Base-by-base conservation (phyloP, 2,797 vertebrate genomes). In the Hippocampus kuda region DNA sequence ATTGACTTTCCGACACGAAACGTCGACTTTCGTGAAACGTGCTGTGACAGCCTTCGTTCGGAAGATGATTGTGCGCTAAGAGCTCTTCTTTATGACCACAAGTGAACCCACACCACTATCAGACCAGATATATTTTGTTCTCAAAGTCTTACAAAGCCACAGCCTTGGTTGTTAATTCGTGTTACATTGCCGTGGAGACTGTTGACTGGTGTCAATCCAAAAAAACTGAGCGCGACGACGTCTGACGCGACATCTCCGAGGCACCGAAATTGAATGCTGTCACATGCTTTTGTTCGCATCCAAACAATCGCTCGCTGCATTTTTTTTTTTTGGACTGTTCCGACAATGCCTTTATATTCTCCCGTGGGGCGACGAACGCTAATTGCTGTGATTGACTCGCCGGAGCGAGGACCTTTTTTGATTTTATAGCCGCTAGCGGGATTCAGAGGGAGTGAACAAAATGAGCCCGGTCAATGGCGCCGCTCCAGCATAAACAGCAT, bases 401-500 rank as follows among this genome's bases (percentile, higher is more conserved):
- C 30, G 26, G 13, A 13, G 56, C n/a, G 53, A 56, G 9, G 16
- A 41, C 22, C 1, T 64, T 18, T 60, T 65, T 65, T 65, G 5
- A 42, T 34, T 13, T 63, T 42, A n/a, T 64, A 22, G 38, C 24
- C 61, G 38, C 10, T 64, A 4, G 62, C 42, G n/a, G 62, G 41
- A 64, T 44, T 13, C 44, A 44, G 41, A 41, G 41, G 62, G 38
- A 24, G 11, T 15, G 62, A 44, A 64, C 13, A 44, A 44, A 48
- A 48, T 65, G 44, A 65, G 34, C 24, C 8, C 26, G 44, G 63
- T 27, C 63, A 5, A 65, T 48, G 63, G 44, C 41, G 63, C 42
- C 8, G 1, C 2, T 83, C 87, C 83, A 79, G 76, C 66, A 70
- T 10, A 81, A 81, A 84, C 76, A 75, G 63, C 70, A 78, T 83